Evolutionary conservation across 2,888 invertebrate species (phyloP), one percentile per base, ranked within the genome.

Genomic region (Pollenia angustigena): DNA sequence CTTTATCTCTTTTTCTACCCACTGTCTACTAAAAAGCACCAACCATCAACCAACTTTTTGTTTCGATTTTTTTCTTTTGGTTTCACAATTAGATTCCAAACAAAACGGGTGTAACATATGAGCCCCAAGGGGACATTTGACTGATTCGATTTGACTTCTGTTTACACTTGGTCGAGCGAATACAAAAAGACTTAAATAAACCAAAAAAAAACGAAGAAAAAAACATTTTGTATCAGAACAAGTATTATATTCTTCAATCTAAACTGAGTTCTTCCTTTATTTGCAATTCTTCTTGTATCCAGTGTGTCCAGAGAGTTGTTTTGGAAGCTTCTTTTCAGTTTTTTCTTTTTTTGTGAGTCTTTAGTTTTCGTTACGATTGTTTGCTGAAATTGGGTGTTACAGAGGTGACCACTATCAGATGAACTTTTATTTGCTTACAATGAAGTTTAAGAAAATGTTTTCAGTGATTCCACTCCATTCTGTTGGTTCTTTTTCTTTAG

Each of bases 141-240:
- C 85, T 85, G 88, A 88, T 87, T 86, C 81, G 86, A 89, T 88
- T 87, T 88, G 88, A 88, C 88, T 89, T 88, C 88, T 89, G 88
- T 89, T 88, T 88, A 85, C 88, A 87, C 87, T 81, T 81, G 54
- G 87, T 10, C 46, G 58, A 82, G 48, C 48, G 66, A 58, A 66
- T n/a, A 81, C 46, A 76, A 79, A 74, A 66, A 58, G 16, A 32
- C 7, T 6, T 32, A 56, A 71, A 58, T 8, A 48, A 44, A 76
- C 60, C 46, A 52, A 78, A 56, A 11, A 44, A 40, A 9, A 80
- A 40, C 16, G 56, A 18, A 60, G 8, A 66, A 62, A 69, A 18
- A n/a, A 81, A 54, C 46, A 12, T 44, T 52, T 81, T 74, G 40
- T 66, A 18, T 48, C 64, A 48, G n/a, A 56, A 81, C 56, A 48